Percentiles rank a stretch among this genome's conserved stretches.
phyloP scores from a whole-genome alignment of 2,888 invertebrate genomes.

The Cistogaster globosa region DNA sequence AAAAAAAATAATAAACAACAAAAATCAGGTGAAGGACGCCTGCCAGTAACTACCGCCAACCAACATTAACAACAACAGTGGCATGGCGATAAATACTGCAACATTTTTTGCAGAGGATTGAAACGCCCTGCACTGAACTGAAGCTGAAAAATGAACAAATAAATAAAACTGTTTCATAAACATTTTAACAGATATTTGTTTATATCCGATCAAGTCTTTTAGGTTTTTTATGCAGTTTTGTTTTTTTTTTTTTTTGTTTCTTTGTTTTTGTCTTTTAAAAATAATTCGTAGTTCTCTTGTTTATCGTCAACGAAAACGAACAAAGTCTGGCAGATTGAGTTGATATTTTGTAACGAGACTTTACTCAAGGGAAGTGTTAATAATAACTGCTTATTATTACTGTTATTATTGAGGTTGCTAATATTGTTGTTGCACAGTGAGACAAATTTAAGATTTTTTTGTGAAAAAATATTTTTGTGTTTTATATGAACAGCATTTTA shows the following conservation, averaged over 20 bases:
- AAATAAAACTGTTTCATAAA: constrained; percentile 65
- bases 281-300: constrained; percentile 34
- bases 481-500: no score
- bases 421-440: constrained; percentile 48
- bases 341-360: constrained; percentile 65
- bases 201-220: constrained; percentile 53
- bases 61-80: constrained; percentile 54
- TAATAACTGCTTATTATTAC: constrained; percentile 69
- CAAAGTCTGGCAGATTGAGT: constrained; percentile 50
- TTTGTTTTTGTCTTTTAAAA: constrained; percentile 26
- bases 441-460: not conserved
- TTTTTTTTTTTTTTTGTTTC: constrained; percentile 20
- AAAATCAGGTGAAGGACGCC: constrained; percentile 75
- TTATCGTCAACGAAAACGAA: constrained; percentile 39
- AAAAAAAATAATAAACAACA: not conserved
- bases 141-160: constrained; percentile 58
- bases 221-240: constrained; percentile 7
- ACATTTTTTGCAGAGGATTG: constrained; percentile 64
- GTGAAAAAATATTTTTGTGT: not conserved
- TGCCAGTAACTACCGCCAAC: constrained; percentile 68
- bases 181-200: constrained; percentile 58
- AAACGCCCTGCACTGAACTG: constrained; percentile 68
- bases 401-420: constrained; percentile 63
- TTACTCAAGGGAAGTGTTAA: constrained; percentile 71
- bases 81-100: constrained; percentile 36